Evolutionary conservation across 2,888 invertebrate genomes (phyloP).

Genomic region (Spialia ferax): DNA sequence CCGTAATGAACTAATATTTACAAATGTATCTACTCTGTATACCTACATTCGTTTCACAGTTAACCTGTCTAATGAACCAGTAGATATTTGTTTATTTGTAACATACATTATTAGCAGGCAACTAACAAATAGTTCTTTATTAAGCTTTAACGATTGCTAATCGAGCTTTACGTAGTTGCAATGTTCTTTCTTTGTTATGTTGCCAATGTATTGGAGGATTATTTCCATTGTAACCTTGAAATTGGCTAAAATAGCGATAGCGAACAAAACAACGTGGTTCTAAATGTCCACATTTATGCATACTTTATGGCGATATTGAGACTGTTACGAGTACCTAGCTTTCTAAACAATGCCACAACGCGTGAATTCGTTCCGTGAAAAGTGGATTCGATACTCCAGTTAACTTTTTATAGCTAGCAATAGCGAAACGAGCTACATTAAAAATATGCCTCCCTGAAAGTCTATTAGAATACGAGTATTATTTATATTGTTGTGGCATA

Average conservation of each 20-base stretch:
- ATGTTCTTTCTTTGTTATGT: constrained; percentile 40
- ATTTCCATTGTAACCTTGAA: constrained; percentile 44
- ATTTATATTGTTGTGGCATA: no score
- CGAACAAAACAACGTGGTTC: constrained; percentile 42
- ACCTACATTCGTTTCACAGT: no score
- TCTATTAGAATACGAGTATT: no score
- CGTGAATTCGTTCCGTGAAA: background rate
- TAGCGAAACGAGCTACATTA: no score
- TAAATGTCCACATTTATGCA: constrained; percentile 46
- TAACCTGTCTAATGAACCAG: constrained; percentile 2
- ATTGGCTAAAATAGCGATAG: constrained; percentile 47
- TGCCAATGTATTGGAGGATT: constrained; percentile 38
- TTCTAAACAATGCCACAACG: constrained; percentile 14
- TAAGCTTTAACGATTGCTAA: constrained; percentile 17
- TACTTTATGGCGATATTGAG: constrained; percentile 27
- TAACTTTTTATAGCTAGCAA: background rate
- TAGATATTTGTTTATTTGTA: background rate
- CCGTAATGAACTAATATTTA: no score
- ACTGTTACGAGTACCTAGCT: constrained; percentile 17
- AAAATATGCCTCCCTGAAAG: no score
- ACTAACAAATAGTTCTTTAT: constrained; percentile 19
- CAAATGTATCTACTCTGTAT: no score
- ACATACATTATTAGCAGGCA: background rate
- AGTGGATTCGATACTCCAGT: background rate
- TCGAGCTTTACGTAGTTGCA: constrained; percentile 26